Conservation (phyloP, 1,140 invertebrate species). For the Lepidurus arcticus region DNA sequence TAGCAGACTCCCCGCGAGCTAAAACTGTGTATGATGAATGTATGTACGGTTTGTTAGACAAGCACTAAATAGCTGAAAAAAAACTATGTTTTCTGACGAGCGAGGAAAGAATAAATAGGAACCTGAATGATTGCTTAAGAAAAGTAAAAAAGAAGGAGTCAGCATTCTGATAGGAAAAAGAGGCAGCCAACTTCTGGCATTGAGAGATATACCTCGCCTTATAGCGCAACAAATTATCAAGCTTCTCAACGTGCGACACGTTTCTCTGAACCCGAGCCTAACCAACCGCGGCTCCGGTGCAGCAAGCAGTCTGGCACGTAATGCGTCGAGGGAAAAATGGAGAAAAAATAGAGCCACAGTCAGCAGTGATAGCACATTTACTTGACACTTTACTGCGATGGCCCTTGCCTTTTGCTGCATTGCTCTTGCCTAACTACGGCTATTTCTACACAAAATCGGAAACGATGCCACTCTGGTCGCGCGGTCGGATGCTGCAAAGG, state of each 20-base stretch:
- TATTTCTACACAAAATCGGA: neutral
- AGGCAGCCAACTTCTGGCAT: slow-evolving; percentile 1
- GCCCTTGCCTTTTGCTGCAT: neutral
- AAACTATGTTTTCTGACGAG: too few relatives aligned
- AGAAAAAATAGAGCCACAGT: slow-evolving; percentile 5
- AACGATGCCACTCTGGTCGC: neutral
- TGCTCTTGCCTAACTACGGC: neutral
- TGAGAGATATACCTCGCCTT: neutral
- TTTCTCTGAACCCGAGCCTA: neutral
- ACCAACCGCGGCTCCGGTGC: neutral
- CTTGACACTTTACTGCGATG: neutral
- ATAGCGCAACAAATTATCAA: neutral
- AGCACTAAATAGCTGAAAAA: too few relatives aligned
- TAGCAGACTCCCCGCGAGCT: too few relatives aligned
- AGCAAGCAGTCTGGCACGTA: neutral
- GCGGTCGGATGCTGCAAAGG: neutral
- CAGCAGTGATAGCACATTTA: slow-evolving; percentile 8
- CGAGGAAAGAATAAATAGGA: neutral
- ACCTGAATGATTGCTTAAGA: neutral
- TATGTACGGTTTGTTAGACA: too few relatives aligned
- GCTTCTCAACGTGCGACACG: neutral
- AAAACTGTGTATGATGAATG: too few relatives aligned
- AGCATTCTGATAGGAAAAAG: neutral
- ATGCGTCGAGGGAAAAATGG: neutral
- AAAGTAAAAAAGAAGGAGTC: neutral